Evolutionary conservation across 2,113 vertebrate species (phyloP), one percentile per base, ranked within the genome.

Genomic region (Channa maculata): DNA sequence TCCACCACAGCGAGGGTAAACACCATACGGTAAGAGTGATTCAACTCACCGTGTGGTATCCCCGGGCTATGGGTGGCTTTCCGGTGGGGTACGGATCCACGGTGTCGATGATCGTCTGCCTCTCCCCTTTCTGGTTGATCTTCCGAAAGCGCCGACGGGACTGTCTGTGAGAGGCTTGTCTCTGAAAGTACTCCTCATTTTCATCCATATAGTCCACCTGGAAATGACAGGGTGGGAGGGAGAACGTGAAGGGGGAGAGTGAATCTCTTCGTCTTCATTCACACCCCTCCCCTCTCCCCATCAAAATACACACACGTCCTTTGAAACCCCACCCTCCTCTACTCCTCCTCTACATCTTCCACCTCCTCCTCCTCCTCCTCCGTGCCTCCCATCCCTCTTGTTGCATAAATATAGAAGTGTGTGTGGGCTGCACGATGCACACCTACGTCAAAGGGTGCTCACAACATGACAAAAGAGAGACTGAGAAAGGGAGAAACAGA

Each of bases 151-250:
- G 96, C 78, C 98, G 95, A 63, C 97, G 95, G 77, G 97, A 99
- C 79, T 99, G 98, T 79, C 97, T 92, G 88, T 99, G 97, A 72
- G 98, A 99, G 54, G 97, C 98, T 93, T 99, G 98, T 9, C 97
- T 95, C 86, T 99, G 98, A 77, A 99, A 99, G 93, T 98, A 99
- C 82, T 99, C 98, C 94, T 99, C 98, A 97, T 97, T 98, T 95
- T 99, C 97, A 94, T 99, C 97, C 97, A 99, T 98, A 92, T 98
- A 99, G 96, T 99, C 98, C 91, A 99, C 97, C 98, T 99, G 88
- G 41, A 91, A 48, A 78, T 1, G 76, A 83, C 1, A 65, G 80
- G 59, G 62, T 79, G 71, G 74, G 83, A 74, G 71, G 64, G 57
- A 52, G 3, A 58, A 73, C 24, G 24, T 24, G 24, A 61, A 41